Evolutionary conservation across 2,113 vertebrate species (phyloP).

Genomic region (Forbesichthys agassizii): DNA sequence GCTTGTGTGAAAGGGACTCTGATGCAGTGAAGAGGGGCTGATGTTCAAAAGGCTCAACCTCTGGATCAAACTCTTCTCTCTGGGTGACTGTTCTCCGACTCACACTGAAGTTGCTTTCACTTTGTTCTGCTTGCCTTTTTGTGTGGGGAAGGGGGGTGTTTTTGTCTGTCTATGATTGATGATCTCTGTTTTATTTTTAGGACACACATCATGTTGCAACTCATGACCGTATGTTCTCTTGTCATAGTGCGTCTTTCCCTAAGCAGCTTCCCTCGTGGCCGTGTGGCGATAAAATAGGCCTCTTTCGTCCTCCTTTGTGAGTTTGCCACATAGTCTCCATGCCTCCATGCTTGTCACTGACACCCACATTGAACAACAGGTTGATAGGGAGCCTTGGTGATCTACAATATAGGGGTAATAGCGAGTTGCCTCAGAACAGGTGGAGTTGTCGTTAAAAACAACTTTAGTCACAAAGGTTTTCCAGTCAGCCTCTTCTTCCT

Average conservation of each 20-base stretch:
- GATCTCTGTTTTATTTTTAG: neutral
- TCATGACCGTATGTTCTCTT: neutral
- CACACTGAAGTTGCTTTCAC: neutral
- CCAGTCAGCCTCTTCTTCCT: neutral
- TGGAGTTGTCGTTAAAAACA: neutral
- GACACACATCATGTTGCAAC: neutral
- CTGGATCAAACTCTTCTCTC: neutral
- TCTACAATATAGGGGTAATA: neutral
- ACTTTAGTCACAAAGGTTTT: neutral
- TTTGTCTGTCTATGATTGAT: neutral
- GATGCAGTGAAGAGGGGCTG: neutral
- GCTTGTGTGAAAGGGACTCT: too few relatives aligned
- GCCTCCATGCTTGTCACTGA: neutral
- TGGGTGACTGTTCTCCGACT: neutral
- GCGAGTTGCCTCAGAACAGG: neutral
- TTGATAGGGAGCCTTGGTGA: neutral
- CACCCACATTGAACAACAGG: neutral
- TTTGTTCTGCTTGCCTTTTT: neutral
- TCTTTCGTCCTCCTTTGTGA: neutral
- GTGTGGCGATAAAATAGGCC: neutral
- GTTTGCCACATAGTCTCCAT: neutral
- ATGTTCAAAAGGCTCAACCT: neutral
- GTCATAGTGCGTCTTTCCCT: neutral
- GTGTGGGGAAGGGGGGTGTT: too few relatives aligned
- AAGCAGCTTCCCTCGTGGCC: neutral